Base-by-base conservation (phyloP, 2,888 invertebrate genomes). In the Ectobius pallidus region DNA sequence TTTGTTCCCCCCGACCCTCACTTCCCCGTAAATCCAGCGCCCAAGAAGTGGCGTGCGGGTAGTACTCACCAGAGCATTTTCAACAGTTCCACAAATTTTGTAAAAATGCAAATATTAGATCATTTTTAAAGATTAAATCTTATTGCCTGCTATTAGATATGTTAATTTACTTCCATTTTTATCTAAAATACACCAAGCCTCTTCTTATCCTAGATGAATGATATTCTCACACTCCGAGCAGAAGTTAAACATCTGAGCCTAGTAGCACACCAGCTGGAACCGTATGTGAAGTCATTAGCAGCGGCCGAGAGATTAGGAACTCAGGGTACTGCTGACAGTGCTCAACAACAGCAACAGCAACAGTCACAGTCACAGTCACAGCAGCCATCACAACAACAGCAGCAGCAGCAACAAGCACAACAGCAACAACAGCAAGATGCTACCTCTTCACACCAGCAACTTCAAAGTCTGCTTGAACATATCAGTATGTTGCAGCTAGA, bases 151-250 rank as follows among this genome's bases (percentile, higher is more conserved):
- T n/a, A n/a, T n/a, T n/a, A n/a, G n/a, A n/a, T n/a, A n/a, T n/a
- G n/a, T n/a, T n/a, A n/a, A n/a, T n/a, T n/a, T n/a, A n/a, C n/a
- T n/a, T n/a, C n/a, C n/a, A n/a, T n/a, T n/a, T n/a, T n/a, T n/a
- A n/a, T n/a, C n/a, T n/a, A n/a, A n/a, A n/a, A n/a, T n/a, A n/a
- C n/a, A n/a, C n/a, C n/a, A n/a, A n/a, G n/a, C n/a, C n/a, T n/a
- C n/a, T n/a, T n/a, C n/a, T n/a, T n/a, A n/a, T n/a, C n/a, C n/a
- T 86, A 91, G 85, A 86, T 90, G 80, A 89, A 89, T 75, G 90
- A 91, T 80, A 88, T 91, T 25, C 83, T 88, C 76, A 86, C 88
- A 61, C 81, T 91, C 73, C 85, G 89, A 70, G 88, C 88, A 74
- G 91, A 91, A 80, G 86, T 90, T 77, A 89, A 89, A 78, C 89